Base-by-base conservation (phyloP, 2,113 vertebrate species). In the Oncorhynchus gorbuscha region DNA sequence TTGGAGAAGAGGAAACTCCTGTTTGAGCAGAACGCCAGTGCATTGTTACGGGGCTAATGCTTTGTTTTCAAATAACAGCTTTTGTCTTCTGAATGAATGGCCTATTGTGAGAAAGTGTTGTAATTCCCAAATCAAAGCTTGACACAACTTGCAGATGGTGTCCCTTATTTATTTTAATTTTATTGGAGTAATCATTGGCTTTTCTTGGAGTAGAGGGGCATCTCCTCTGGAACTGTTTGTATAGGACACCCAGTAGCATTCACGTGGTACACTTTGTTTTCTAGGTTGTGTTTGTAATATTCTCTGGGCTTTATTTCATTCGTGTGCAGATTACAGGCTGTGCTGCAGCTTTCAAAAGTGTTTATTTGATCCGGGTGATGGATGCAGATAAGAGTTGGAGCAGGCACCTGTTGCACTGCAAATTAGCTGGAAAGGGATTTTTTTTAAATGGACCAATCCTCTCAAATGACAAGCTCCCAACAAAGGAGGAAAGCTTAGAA, bases 51-150 rank as follows among this genome's bases (percentile, higher is more conserved):
- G 72, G 76, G 71, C 65, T 77, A 81, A 61, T 30, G 69, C 83
- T 86, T 89, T 88, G 84, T 88, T 81, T 83, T 85, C 72, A 68
- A 74, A 67, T 61, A 81, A 72, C 74, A 69, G 81, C 85, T 73
- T 83, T 88, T 86, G 79, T 86, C 76, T 84, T 80, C 71, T 59
- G 58, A 69, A 49, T 86, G 84, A 86, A 84, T 79, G 71, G 86
- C 61, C 78, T 71, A 81, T 83, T 86, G 78, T 86, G 73, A 71
- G 79, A 81, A 79, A 76, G 26, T 64, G 76, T 80, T 81, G 74
- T 69, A 20, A 75, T 75, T 72, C 49, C 61, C 58, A 7, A 73
- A 65, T 71, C 74, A 81, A 77, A 62, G 72, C 61, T 71, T 74
- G 30, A 75, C 72, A 45, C 64, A 70, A 32, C 67, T 78, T 39